Evolutionary conservation across 1,140 invertebrate genomes (phyloP).

Genomic region (Psix sp.): DNA sequence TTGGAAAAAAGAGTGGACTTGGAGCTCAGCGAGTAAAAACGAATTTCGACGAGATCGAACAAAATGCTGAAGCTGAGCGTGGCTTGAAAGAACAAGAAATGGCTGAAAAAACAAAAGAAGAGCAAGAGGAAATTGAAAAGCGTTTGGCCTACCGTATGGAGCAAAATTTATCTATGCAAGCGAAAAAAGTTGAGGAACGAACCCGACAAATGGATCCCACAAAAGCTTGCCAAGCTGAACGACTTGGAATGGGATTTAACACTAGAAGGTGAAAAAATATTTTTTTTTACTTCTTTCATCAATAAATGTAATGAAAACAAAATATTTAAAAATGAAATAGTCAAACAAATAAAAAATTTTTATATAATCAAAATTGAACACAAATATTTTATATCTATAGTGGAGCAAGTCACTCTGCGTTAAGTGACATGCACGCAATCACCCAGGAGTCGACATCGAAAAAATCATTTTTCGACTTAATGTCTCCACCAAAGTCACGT

Average conservation of each 20-base stretch:
- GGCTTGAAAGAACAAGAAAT: conserved; percentile 81
- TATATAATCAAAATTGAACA: no score
- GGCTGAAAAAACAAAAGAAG: conserved; percentile 76
- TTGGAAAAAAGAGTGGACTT: conserved; percentile 93
- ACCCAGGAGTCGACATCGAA: conserved; percentile 84
- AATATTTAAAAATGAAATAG: not conserved
- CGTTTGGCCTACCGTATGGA: conserved; percentile 86
- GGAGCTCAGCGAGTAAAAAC: conserved; percentile 96
- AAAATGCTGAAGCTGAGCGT: conserved; percentile 87
- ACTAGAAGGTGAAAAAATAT: conserved; percentile 77
- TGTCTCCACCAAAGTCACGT: conserved; percentile 64
- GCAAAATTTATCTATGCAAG: conserved; percentile 87
- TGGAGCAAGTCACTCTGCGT: conserved; percentile 93
- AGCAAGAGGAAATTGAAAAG: conserved; percentile 82
- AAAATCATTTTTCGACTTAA: conserved; percentile 19
- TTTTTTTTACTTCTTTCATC: conserved; percentile 7
- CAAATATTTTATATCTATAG: no score
- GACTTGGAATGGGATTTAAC: conserved; percentile 94
- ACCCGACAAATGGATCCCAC: conserved; percentile 87
- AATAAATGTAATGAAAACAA: not conserved
- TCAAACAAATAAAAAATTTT: not conserved
- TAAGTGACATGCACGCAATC: conserved; percentile 95
- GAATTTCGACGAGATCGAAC: conserved; percentile 97
- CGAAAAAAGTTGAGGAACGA: conserved; percentile 88
- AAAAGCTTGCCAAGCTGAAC: conserved; percentile 92